Evolutionary conservation across 2,797 vertebrate species (phyloP).

Genomic region (Luscinia megarhynchos): DNA sequence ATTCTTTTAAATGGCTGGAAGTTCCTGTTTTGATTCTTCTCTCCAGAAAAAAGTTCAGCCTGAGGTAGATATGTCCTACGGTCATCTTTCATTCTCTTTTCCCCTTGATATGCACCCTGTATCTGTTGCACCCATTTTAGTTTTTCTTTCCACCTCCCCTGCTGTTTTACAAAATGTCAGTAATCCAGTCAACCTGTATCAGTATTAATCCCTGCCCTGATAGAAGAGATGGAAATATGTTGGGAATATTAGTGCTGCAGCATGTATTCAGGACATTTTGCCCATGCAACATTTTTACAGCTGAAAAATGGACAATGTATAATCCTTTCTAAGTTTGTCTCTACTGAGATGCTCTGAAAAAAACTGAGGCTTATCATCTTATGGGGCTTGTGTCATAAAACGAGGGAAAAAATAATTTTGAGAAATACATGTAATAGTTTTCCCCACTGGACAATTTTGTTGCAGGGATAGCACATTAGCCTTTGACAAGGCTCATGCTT

Average conservation of each 20-base stretch:
- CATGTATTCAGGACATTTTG: not conserved
- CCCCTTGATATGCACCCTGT: not conserved
- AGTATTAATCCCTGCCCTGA: not conserved
- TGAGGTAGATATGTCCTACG: not conserved
- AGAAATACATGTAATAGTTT: not conserved
- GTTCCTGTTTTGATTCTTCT: slow-evolving; percentile 7
- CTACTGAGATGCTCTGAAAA: not conserved
- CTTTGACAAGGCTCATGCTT: not conserved
- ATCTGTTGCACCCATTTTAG: not conserved
- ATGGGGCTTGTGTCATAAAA: not conserved
- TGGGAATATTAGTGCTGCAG: not conserved
- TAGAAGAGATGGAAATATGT: not conserved
- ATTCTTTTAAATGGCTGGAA: slow-evolving; percentile 28
- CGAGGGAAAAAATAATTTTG: not conserved
- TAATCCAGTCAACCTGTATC: not conserved
- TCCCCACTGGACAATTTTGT: not conserved
- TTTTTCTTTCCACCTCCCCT: not conserved
- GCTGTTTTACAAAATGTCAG: not conserved
- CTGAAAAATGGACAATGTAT: not conserved
- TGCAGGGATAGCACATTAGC: not conserved
- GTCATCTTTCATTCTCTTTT: not conserved
- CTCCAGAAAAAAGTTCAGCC: slow-evolving; percentile 25
- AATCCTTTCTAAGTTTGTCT: not conserved
- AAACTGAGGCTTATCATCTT: not conserved
- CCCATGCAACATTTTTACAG: not conserved